phyloP scores from a whole-genome alignment of 2,797 vertebrate species.

The Nannoperca australis region DNA sequence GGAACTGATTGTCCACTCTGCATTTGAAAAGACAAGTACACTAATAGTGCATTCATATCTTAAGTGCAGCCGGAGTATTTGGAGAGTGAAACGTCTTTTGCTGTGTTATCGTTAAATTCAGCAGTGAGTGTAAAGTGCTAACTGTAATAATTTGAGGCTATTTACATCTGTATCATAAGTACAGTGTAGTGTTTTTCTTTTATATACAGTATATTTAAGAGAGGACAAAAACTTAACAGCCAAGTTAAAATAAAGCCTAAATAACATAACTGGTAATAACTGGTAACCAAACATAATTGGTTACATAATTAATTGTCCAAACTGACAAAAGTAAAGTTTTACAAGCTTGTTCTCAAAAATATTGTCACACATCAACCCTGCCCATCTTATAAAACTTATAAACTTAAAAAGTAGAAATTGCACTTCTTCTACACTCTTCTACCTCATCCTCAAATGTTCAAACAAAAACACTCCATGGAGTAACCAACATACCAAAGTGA shows the following conservation, averaged over 20 bases:
- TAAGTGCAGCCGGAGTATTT: background rate
- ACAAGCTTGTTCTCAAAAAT: background rate
- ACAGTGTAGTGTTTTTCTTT: background rate
- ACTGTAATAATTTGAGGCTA: background rate
- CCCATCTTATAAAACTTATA: too few relatives aligned
- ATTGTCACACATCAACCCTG: background rate
- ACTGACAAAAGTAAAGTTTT: background rate
- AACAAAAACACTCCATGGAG: slow-evolving; percentile 43
- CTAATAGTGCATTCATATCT: background rate
- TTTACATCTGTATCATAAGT: background rate
- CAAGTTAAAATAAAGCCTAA: background rate
- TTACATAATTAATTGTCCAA: background rate
- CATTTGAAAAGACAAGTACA: background rate
- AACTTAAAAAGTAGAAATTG: too few relatives aligned
- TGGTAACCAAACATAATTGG: too few relatives aligned
- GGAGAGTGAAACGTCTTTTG: background rate
- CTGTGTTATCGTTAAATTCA: too few relatives aligned
- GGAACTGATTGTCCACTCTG: background rate
- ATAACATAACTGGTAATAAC: background rate
- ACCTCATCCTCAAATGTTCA: slow-evolving; percentile 3
- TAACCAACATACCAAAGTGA: slow-evolving; percentile 67
- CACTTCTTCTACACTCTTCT: background rate
- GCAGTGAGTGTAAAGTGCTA: too few relatives aligned
- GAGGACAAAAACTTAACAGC: background rate
- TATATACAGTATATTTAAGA: background rate